Conservation (phyloP, 2,797 vertebrate genomes). For the Alcedo quadribrachys region DNA sequence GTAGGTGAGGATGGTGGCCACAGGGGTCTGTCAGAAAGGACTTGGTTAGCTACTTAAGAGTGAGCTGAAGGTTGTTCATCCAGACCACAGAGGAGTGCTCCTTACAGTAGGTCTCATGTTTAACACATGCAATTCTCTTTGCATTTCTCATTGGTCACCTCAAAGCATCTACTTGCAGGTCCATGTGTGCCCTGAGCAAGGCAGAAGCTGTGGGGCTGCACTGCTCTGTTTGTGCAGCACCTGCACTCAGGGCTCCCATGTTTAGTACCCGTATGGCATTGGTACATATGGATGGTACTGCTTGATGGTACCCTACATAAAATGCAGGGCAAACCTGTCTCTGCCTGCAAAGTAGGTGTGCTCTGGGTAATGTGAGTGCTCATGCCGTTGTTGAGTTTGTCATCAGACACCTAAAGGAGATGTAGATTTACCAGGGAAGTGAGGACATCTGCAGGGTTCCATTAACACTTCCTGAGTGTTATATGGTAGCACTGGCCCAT, state of each 20-base stretch:
- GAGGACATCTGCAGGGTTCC: neutral
- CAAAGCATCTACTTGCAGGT: neutral
- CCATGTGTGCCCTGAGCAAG: neutral
- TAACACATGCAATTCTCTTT: neutral
- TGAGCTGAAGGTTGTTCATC: neutral
- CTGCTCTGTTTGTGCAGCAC: neutral
- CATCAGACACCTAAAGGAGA: neutral
- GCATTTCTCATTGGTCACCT: neutral
- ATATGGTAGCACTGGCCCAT: neutral
- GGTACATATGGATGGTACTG: neutral
- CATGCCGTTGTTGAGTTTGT: fast-evolving
- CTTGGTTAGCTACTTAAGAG: neutral
- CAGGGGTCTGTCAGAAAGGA: neutral
- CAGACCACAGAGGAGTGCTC: neutral
- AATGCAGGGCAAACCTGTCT: neutral
- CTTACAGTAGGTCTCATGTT: neutral
- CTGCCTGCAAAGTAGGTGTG: neutral
- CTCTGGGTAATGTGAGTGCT: fast-evolving
- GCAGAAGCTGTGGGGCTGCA: neutral
- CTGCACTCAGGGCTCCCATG: neutral
- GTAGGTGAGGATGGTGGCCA: neutral
- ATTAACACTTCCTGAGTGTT: neutral
- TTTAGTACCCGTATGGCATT: neutral
- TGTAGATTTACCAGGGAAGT: neutral
- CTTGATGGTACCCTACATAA: neutral